A percentile compares a stretch with the other conserved stretches of the same genome.
Evolutionary conservation across 2,888 invertebrate genomes (phyloP).

Genomic region (Parthenolecanium corni): DNA sequence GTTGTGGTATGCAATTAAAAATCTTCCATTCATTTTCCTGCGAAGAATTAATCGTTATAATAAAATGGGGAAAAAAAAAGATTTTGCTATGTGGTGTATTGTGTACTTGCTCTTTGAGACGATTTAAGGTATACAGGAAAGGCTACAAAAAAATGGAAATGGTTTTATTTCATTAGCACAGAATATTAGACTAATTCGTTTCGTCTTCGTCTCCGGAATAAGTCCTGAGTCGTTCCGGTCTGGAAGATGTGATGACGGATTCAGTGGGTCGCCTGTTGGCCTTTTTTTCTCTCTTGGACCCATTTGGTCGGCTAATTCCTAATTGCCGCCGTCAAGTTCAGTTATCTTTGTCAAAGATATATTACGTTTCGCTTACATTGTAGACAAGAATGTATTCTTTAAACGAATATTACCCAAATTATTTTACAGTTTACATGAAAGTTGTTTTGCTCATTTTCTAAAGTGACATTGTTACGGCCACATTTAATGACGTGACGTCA

Average conservation of each 20-base stretch:
- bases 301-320: not conserved
- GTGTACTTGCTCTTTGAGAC: too few species aligned
- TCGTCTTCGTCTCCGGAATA: constrained; percentile 24
- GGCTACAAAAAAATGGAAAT: too few species aligned
- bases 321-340: constrained; percentile 23
- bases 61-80: too few species aligned
- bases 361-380: constrained; percentile 1
- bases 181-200: constrained; percentile 3
- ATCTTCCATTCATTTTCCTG: too few species aligned
- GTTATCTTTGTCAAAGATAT: constrained; percentile 24
- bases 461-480: constrained; percentile 22
- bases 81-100: too few species aligned
- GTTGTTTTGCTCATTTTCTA: constrained; percentile 6
- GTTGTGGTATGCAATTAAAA: too few species aligned
- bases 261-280: constrained; percentile 21
- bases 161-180: not conserved
- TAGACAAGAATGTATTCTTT: too few species aligned
- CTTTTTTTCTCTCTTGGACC: too few species aligned
- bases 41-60: too few species aligned
- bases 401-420: not conserved
- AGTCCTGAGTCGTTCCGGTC: constrained; percentile 24
- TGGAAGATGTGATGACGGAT: constrained; percentile 26
- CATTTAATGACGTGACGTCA: constrained; percentile 27
- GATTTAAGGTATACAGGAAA: too few species aligned
- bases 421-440: too few species aligned